Conservation (phyloP, 2,113 vertebrate species). For the Parus major region DNA sequence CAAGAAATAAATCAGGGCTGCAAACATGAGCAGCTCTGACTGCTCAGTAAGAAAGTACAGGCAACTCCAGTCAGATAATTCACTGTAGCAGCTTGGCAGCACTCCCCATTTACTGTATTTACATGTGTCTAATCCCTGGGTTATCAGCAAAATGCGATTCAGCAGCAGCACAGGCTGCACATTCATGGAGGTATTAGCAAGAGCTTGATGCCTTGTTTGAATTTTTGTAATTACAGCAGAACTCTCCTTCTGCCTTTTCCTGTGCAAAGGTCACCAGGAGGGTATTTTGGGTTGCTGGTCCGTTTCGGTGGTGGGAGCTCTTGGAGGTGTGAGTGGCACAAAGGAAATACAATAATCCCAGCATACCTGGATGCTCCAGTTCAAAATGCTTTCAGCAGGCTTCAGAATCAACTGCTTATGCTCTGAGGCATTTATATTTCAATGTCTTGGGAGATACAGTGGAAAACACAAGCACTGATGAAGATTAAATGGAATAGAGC, state of each 20-base stretch:
- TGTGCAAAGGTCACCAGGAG: neutral
- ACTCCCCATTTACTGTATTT: neutral
- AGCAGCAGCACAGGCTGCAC: neutral
- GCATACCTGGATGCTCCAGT: neutral
- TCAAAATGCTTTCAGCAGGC: neutral
- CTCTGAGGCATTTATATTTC: neutral
- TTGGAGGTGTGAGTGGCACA: neutral
- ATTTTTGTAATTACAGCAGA: neutral
- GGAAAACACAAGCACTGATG: neutral
- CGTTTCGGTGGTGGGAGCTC: neutral
- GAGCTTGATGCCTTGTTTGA: neutral
- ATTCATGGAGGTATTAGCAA: neutral
- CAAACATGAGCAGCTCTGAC: neutral
- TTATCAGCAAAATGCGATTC: neutral
- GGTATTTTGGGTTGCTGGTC: neutral
- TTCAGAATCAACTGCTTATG: neutral
- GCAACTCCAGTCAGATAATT: neutral
- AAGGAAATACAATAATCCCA: neutral
- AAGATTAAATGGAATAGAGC: neutral
- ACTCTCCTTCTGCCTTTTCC: neutral
- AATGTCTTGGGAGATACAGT: neutral
- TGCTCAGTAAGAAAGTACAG: neutral
- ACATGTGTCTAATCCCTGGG: neutral
- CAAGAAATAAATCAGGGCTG: neutral
- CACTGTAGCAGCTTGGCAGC: neutral